Evolutionary conservation across 2,797 vertebrate genomes (phyloP).

Genomic region (Myotis findleyi): DNA sequence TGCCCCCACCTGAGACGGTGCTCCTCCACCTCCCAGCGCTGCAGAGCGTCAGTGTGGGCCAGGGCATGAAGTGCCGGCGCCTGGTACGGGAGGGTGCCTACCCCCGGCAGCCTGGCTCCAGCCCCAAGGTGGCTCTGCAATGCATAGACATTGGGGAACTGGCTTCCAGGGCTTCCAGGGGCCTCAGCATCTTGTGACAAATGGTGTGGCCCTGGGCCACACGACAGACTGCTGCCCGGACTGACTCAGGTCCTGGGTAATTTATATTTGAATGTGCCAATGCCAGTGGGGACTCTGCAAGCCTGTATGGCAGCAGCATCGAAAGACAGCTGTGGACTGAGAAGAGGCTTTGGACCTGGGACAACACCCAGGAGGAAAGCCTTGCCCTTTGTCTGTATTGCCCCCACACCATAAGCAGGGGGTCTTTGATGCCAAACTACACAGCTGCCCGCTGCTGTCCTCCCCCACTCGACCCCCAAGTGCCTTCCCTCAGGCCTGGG

Average conservation of each 20-base stretch:
- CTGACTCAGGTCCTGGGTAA: slow-evolving; percentile 71
- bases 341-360: slow-evolving; percentile 15
- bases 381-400: background rate
- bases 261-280: slow-evolving; percentile 87
- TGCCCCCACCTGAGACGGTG: slow-evolving; percentile 89
- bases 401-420: background rate
- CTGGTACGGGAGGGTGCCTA: slow-evolving; percentile 94
- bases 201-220: slow-evolving; percentile 51
- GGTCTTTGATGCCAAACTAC: slow-evolving; percentile 55
- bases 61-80: slow-evolving; percentile 92
- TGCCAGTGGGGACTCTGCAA: slow-evolving; percentile 47
- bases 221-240: slow-evolving; percentile 30
- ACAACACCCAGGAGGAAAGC: background rate
- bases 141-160: slow-evolving; percentile 87
- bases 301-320: background rate
- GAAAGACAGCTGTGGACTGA: background rate
- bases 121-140: slow-evolving; percentile 90
- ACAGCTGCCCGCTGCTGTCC: slow-evolving; percentile 30
- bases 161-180: slow-evolving; percentile 58
- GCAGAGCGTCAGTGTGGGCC: slow-evolving; percentile 92
- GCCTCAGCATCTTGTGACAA: slow-evolving; percentile 81
- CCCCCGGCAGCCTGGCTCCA: slow-evolving; percentile 91
- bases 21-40: slow-evolving; percentile 93
- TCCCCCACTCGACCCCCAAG: slow-evolving; percentile 62
- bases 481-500: slow-evolving; percentile 71